phyloP scores from a whole-genome alignment of 2,888 invertebrate species.

The Drosophila phalerata region DNA sequence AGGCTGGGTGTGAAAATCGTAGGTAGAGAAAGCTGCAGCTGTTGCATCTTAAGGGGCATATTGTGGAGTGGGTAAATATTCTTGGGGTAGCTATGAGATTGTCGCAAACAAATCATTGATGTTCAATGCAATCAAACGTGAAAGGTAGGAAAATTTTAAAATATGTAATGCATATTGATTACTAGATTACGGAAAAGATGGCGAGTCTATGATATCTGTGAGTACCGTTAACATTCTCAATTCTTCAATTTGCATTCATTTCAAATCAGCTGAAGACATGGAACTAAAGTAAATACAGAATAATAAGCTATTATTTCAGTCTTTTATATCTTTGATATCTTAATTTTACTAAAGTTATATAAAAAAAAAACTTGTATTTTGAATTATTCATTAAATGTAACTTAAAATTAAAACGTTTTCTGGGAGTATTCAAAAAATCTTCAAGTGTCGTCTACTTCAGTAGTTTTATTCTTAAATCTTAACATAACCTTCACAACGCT shows the following conservation, averaged over 20 bases:
- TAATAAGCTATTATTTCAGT: too few relatives aligned
- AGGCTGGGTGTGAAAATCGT: slow-evolving; percentile 43
- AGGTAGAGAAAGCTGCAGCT: slow-evolving; percentile 54
- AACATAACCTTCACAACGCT: slow-evolving; percentile 5
- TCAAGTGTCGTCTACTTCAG: too few relatives aligned
- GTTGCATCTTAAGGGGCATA: slow-evolving; percentile 37
- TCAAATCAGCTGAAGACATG: too few relatives aligned
- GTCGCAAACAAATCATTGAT: slow-evolving; percentile 35
- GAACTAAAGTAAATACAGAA: too few relatives aligned
- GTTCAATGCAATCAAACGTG: slow-evolving; percentile 10
- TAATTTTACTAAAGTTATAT: too few relatives aligned
- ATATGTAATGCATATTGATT: slow-evolving; percentile 37
- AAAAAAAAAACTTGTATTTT: too few relatives aligned
- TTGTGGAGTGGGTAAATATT: slow-evolving; percentile 23
- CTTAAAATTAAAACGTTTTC: too few relatives aligned
- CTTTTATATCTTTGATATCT: too few relatives aligned
- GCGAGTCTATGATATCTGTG: background rate
- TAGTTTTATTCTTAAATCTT: background rate
- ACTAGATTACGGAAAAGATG: background rate
- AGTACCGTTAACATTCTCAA: background rate
- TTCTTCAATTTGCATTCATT: slow-evolving; percentile 8
- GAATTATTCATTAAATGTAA: too few relatives aligned
- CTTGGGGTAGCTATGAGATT: slow-evolving; percentile 21
- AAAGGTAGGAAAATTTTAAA: slow-evolving; percentile 27
- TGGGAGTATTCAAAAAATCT: too few relatives aligned